A percentile compares a stretch with the other conserved stretches of the same genome.
Evolutionary conservation across 2,888 invertebrate genomes (phyloP).

Genomic region (Sepiola atlantica): DNA sequence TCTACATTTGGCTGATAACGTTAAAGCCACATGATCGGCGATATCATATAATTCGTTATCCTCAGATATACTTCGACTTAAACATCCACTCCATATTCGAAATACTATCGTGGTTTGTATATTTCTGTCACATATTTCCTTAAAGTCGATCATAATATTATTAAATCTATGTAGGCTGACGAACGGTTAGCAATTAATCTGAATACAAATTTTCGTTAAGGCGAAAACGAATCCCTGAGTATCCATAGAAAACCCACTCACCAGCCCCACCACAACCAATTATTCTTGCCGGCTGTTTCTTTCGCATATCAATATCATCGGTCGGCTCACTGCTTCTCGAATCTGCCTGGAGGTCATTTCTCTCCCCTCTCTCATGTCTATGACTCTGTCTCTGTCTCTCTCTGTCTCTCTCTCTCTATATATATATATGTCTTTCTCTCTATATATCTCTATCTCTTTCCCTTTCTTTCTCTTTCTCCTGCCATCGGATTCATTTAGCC

Average conservation of each 20-base stretch:
- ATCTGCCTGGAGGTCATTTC: neutral
- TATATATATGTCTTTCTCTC: too few relatives aligned
- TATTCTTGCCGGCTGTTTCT: neutral
- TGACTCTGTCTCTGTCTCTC: too few relatives aligned
- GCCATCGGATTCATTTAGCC: too few relatives aligned
- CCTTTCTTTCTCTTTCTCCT: too few relatives aligned
- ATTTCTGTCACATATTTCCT: neutral
- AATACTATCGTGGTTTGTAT: too few relatives aligned
- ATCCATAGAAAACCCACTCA: neutral
- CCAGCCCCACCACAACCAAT: neutral
- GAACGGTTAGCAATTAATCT: neutral
- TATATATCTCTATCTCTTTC: too few relatives aligned
- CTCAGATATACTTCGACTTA: too few relatives aligned
- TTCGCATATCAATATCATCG: neutral
- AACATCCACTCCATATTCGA: too few relatives aligned
- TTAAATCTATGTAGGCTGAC: neutral
- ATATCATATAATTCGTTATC: too few relatives aligned
- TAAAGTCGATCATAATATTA: neutral
- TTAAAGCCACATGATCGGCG: too few relatives aligned
- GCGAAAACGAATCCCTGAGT: neutral
- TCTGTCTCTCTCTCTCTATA: too few relatives aligned
- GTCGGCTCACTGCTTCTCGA: neutral
- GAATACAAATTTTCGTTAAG: neutral
- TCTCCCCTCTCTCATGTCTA: neutral
- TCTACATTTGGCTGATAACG: too few relatives aligned